These are phyloP conservation scores for Thysanoteuthis rhombus DNA, from an alignment of 2,888 invertebrate genomes.

Conservation along the genomic window DNA sequence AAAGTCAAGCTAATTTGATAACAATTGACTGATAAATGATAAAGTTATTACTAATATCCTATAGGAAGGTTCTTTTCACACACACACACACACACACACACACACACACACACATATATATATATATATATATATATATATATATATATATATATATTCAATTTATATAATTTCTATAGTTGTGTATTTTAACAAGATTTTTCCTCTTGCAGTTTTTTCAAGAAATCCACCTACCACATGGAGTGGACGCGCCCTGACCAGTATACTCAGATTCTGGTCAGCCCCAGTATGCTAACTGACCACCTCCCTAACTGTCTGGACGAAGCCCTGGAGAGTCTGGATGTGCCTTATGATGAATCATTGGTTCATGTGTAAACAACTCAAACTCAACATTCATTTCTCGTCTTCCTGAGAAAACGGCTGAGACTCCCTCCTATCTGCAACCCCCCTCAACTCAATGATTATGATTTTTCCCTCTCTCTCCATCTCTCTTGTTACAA, in stretches of 20 bases:
- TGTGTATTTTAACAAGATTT: not conserved
- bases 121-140: not conserved
- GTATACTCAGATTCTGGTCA: slow-evolving; percentile 83
- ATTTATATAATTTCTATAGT: not conserved
- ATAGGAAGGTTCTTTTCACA: too few relatives aligned
- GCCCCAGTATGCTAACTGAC: slow-evolving; percentile 86
- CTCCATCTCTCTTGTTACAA: not conserved
- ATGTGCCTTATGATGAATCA: slow-evolving; percentile 31
- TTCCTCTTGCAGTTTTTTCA: slow-evolving; percentile 46
- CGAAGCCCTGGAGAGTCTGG: slow-evolving; percentile 73
- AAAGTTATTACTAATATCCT: too few relatives aligned
- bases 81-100: not conserved
- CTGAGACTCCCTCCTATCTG: not conserved
- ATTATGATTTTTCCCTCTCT: not conserved
- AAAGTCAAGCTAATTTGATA: too few relatives aligned
- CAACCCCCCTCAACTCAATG: not conserved
- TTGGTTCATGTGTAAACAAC: not conserved
- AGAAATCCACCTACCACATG: slow-evolving; percentile 72
- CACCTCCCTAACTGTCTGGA: slow-evolving; percentile 85
- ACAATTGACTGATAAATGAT: too few relatives aligned
- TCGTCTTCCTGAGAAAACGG: not conserved
- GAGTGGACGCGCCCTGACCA: slow-evolving; percentile 84
- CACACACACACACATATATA: not conserved
- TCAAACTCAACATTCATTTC: not conserved
- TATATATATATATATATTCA: not conserved